phyloP scores from a whole-genome alignment of 2,888 invertebrate species.

The Nephrocerus scutellatus region DNA sequence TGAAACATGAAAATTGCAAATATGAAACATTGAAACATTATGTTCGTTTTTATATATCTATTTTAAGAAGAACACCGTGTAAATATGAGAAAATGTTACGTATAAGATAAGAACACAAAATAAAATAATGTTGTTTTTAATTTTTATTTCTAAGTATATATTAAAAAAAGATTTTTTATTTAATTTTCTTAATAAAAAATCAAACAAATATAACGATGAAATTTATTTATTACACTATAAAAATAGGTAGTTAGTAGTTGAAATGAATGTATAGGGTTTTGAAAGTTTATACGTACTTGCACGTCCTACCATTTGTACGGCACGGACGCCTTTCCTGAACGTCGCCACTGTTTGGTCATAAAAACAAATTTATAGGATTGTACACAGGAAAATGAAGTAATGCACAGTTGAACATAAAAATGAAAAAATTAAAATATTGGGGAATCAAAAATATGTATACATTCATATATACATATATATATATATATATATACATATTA shows the following conservation, averaged over 20 bases:
- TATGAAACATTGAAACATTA: no score
- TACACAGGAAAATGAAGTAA: slow-evolving; percentile 48
- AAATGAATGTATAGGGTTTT: slow-evolving; percentile 5
- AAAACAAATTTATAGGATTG: slow-evolving; percentile 47
- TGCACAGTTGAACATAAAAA: no score
- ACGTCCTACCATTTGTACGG: slow-evolving; percentile 97
- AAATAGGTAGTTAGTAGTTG: slow-evolving; percentile 12
- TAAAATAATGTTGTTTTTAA: slow-evolving; percentile 15
- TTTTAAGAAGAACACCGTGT: no score
- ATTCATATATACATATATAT: no score
- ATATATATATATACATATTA: background rate
- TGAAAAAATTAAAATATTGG: no score
- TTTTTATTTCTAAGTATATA: slow-evolving; percentile 18
- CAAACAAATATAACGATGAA: no score
- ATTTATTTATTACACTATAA: slow-evolving; percentile 12
- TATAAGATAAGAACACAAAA: no score
- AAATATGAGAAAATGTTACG: no score
- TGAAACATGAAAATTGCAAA: no score
- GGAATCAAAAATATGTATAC: no score
- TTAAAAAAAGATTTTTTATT: slow-evolving; percentile 4
- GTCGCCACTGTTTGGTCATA: slow-evolving; percentile 81
- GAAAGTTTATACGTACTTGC: slow-evolving; percentile 79
- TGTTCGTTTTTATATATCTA: no score
- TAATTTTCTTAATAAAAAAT: no score
- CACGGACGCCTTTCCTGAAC: slow-evolving; percentile 99